These are phyloP conservation scores for Dipodomys merriami DNA, from an alignment of 2,113 vertebrate species.

Conservation along the genomic window DNA sequence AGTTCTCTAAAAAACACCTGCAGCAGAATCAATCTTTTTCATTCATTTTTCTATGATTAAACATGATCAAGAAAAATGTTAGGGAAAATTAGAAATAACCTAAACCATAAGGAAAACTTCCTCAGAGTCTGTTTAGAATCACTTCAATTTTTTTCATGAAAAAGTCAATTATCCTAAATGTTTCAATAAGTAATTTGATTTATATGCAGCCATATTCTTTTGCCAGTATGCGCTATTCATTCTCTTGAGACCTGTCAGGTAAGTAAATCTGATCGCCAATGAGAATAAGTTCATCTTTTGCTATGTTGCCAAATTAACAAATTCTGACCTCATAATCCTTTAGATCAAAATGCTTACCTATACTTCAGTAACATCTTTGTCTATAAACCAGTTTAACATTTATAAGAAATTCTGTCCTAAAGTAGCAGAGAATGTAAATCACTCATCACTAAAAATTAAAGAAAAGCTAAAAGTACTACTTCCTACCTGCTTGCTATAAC, in stretches of 20 bases:
- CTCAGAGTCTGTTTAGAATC: slow-evolving; percentile 13
- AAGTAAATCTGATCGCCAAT: not conserved
- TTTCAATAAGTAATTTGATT: slow-evolving; percentile 36
- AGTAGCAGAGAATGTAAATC: slow-evolving; percentile 7
- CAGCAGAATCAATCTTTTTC: not conserved
- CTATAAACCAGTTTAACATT: not conserved
- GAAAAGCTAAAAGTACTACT: not conserved
- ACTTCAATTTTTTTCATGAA: slow-evolving; percentile 24
- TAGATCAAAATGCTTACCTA: not conserved
- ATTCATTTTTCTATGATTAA: not conserved
- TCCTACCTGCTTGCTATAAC: not conserved
- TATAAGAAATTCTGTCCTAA: not conserved
- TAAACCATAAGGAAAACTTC: slow-evolving; percentile 14
- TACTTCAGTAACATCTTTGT: slow-evolving; percentile 37
- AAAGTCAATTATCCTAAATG: not conserved
- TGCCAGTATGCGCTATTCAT: slow-evolving; percentile 8
- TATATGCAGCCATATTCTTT: not conserved
- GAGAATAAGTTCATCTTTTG: not conserved
- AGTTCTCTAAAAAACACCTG: not conserved
- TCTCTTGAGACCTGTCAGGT: slow-evolving; percentile 21
- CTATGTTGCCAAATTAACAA: slow-evolving; percentile 35
- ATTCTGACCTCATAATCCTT: not conserved
- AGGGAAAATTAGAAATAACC: not conserved
- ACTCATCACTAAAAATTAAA: slow-evolving; percentile 19
- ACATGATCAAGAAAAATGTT: slow-evolving; percentile 22